Percentiles rank a stretch among this genome's conserved stretches.
These are phyloP conservation scores for Hyla sarda DNA, from an alignment of 2,113 vertebrate species.

Conservation along the genomic window DNA sequence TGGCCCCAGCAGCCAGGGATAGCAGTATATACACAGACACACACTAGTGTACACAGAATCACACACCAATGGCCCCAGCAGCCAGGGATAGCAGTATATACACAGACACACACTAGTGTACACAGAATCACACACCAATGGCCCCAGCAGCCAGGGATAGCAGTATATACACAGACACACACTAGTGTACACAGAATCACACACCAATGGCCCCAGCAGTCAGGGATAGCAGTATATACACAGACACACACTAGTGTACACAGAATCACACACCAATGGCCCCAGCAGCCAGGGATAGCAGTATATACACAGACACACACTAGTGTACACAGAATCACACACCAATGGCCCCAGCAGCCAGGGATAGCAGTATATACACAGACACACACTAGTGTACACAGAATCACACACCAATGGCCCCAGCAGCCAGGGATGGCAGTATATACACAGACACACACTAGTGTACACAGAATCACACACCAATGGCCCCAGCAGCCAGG, in stretches of 20 bases:
- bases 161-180: conserved; percentile 7
- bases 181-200: not conserved
- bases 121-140: not conserved
- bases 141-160: not conserved
- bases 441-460: not conserved
- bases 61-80: not conserved
- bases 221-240: conserved; percentile 1
- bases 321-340: not conserved
- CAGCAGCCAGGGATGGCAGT: not conserved
- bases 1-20: not conserved
- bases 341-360: conserved; percentile 3
- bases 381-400: not conserved
- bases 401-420: not conserved
- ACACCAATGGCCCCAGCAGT: not conserved
- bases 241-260: not conserved
- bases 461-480: not conserved
- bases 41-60: not conserved
- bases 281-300: not conserved
- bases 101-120: conserved; percentile 2
- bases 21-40: conserved; percentile 10
- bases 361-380: conserved; percentile 7
- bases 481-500: conserved; percentile 2
- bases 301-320: conserved; percentile 11
- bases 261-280: not conserved
- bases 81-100: conserved; percentile 1